phyloP scores from a whole-genome alignment of 2,888 invertebrate species.

The Aspidiotus rigidus region DNA sequence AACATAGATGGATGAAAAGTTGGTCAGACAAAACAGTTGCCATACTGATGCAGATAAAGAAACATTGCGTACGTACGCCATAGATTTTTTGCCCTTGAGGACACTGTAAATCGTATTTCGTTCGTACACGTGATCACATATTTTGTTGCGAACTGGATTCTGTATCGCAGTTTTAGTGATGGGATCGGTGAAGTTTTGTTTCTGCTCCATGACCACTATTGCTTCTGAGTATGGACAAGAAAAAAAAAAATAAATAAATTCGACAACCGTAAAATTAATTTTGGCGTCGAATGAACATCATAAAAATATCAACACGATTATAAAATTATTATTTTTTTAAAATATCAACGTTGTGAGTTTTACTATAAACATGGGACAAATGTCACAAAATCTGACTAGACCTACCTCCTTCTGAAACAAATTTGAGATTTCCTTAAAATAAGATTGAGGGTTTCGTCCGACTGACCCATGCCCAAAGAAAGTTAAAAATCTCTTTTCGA shows the following conservation, averaged over 20 bases:
- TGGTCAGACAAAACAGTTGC: not conserved
- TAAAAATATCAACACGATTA: not conserved
- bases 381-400: too few species aligned
- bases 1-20: not conserved
- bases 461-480: too few species aligned
- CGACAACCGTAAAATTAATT: too few species aligned
- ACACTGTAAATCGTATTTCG: conserved; percentile 7
- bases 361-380: too few species aligned
- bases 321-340: not conserved
- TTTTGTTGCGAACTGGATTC: conserved; percentile 17
- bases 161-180: conserved; percentile 12
- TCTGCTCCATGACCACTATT: not conserved
- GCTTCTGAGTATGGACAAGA: conserved; percentile 6
- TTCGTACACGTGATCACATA: conserved; percentile 19
- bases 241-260: too few species aligned
- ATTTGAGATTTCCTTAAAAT: too few species aligned
- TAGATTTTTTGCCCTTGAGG: conserved; percentile 6
- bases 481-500: too few species aligned
- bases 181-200: conserved; percentile 14
- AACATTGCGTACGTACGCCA: not conserved
- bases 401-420: too few species aligned
- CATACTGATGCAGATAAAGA: not conserved
- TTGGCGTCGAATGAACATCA: not conserved
- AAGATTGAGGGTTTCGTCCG: too few species aligned
- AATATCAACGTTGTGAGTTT: conserved; percentile 4